Percentiles rank a stretch among this genome's conserved stretches.
These are phyloP conservation scores for Peromyscus polionotus DNA, from an alignment of 2,113 vertebrate genomes.

Conservation along the genomic window DNA sequence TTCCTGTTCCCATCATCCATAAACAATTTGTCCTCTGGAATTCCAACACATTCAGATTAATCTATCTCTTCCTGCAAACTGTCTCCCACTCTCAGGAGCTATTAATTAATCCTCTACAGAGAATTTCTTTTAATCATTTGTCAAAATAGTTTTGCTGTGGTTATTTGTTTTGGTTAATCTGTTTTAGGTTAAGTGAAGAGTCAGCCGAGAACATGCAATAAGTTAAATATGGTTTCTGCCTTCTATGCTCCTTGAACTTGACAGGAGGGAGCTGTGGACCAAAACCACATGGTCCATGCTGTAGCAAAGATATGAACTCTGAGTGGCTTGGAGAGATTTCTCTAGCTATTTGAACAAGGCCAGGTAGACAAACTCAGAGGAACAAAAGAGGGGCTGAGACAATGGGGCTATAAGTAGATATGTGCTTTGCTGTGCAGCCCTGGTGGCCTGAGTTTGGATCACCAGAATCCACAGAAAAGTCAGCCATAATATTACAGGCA, in stretches of 20 bases:
- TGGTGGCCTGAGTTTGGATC: neutral
- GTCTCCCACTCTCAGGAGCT: neutral
- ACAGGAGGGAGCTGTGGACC: neutral
- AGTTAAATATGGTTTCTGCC: neutral
- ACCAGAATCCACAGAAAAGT: neutral
- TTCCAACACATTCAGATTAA: neutral
- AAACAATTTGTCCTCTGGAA: neutral
- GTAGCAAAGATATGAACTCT: neutral
- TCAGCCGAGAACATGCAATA: neutral
- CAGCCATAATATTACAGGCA: too few species aligned
- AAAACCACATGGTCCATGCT: neutral
- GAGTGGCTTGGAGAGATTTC: neutral
- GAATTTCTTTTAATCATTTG: slow-evolving; percentile 55
- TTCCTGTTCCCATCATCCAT: neutral
- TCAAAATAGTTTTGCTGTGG: neutral
- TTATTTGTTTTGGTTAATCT: slow-evolving; percentile 33
- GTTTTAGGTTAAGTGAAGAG: neutral
- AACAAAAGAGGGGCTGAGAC: neutral
- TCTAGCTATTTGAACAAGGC: neutral
- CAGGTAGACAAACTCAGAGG: neutral
- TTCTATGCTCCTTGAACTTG: neutral
- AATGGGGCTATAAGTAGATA: neutral
- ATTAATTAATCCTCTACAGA: slow-evolving; percentile 35
- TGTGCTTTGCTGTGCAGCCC: neutral
- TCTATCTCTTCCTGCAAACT: slow-evolving; percentile 51